These are phyloP conservation scores for Megalonaias nervosa DNA, from an alignment of 1,140 invertebrate species.

Conservation along the genomic window DNA sequence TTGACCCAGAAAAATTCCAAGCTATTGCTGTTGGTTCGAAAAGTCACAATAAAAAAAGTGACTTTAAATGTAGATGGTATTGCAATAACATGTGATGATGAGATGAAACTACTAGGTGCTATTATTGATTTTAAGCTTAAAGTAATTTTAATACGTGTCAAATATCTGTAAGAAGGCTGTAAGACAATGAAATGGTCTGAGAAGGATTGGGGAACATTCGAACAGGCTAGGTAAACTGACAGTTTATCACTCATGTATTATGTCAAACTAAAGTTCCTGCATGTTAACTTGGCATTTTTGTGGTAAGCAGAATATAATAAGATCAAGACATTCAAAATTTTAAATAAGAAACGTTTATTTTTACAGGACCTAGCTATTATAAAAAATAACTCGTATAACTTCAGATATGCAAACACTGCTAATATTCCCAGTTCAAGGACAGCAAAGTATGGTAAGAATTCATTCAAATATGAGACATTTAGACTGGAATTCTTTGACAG, in stretches of 20 bases:
- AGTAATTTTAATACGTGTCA: conserved; percentile 20
- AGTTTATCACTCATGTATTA: conserved; percentile 22
- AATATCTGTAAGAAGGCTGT: conserved; percentile 25
- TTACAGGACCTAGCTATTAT: conserved; percentile 3
- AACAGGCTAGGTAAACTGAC: too few relatives aligned
- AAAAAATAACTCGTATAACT: too few relatives aligned
- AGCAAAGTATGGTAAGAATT: conserved; percentile 5
- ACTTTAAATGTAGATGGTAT: conserved; percentile 10
- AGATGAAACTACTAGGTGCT: conserved; percentile 22
- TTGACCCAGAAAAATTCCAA: conserved; percentile 26
- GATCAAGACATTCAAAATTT: conserved; percentile 13
- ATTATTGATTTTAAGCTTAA: conserved; percentile 30
- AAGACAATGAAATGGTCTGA: conserved; percentile 9
- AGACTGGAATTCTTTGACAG: neutral
- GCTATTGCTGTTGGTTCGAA: conserved; percentile 13
- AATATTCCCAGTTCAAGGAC: neutral
- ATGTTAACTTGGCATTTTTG: conserved; percentile 10
- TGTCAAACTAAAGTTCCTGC: conserved; percentile 29
- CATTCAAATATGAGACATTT: conserved; percentile 1
- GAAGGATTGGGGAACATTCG: too few relatives aligned
- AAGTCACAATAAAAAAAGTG: neutral
- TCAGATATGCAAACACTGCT: neutral
- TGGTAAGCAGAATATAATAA: neutral
- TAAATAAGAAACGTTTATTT: neutral
- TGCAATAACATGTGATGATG: conserved; percentile 29